Percentiles rank a stretch among this genome's conserved stretches.
These are phyloP conservation scores for Dendrolimus pini DNA, from an alignment of 2,888 invertebrate species.

Conservation along the genomic window DNA sequence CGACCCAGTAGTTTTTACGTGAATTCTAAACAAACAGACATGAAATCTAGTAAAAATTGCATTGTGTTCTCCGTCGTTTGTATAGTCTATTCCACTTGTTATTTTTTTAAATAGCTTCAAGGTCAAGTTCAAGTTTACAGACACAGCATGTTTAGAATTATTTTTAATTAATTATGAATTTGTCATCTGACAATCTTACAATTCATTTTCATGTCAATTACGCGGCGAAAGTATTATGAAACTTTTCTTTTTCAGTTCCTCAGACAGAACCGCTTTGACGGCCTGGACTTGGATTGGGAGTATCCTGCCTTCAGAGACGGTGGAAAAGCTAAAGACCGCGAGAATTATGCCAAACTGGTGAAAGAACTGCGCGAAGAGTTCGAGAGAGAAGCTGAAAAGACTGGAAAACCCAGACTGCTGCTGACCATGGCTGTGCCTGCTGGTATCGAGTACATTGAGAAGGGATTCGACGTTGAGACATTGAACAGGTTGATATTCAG, in stretches of 20 bases:
- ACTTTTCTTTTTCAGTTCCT: conserved; percentile 75
- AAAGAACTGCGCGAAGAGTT: conserved; percentile 94
- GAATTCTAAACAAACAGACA: no score
- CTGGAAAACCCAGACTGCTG: conserved; percentile 85
- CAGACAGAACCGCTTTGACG: conserved; percentile 94
- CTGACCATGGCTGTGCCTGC: conserved; percentile 97
- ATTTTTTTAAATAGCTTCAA: no score
- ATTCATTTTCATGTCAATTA: no score
- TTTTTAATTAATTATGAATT: no score
- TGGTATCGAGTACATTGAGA: conserved; percentile 93
- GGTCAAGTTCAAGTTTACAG: no score
- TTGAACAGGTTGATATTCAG: conserved; percentile 82
- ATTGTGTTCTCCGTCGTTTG: no score
- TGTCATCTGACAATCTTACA: no score
- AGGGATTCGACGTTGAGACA: conserved; percentile 93
- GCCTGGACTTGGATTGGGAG: conserved; percentile 95
- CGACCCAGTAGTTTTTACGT: no score
- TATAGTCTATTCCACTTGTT: no score
- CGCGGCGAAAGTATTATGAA: no score
- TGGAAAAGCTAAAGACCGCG: conserved; percentile 86
- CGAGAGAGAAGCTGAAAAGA: conserved; percentile 89
- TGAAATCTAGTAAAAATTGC: no score
- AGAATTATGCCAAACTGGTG: conserved; percentile 92
- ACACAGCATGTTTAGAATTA: no score
- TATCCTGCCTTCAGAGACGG: conserved; percentile 90